Percentiles rank a stretch among this genome's conserved stretches.
Conservation (phyloP, 2,888 invertebrate genomes). For the Microlaimidae sp. region DNA sequence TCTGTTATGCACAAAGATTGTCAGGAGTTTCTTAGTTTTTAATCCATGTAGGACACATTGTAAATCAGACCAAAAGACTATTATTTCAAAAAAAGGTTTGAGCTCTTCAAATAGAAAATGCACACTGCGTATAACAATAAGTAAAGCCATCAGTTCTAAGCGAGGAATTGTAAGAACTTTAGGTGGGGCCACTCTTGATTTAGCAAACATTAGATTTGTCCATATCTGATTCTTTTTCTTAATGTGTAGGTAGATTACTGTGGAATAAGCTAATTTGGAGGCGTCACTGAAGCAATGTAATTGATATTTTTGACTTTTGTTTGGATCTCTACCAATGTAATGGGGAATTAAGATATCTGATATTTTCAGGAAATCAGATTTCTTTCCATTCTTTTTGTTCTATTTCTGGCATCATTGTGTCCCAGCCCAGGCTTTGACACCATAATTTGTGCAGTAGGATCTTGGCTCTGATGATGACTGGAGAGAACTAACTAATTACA, state of each 20-base stretch:
- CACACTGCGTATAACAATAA: slow-evolving; percentile 8
- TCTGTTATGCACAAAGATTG: slow-evolving; percentile 21
- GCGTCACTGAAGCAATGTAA: background rate
- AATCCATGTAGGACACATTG: slow-evolving; percentile 20
- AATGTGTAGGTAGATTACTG: background rate
- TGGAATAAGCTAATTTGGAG: background rate
- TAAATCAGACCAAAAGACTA: slow-evolving; percentile 18
- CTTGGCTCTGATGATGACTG: background rate
- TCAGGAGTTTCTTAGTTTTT: background rate
- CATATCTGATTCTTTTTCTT: no score
- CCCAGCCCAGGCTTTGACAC: background rate
- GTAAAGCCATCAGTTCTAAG: slow-evolving; percentile 14
- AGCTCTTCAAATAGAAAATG: slow-evolving; percentile 1
- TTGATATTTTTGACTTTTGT: no score
- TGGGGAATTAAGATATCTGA: no score
- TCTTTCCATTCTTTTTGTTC: no score
- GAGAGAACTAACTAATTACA: background rate
- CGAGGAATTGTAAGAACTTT: slow-evolving; percentile 15
- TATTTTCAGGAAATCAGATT: no score
- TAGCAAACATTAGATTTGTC: background rate
- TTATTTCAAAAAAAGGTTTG: background rate
- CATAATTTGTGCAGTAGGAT: background rate
- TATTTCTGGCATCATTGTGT: no score
- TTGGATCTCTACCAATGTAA: no score
- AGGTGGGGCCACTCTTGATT: slow-evolving; percentile 4